phyloP scores from a whole-genome alignment of 2,113 vertebrate genomes.

The Triplophysa siluroides region DNA sequence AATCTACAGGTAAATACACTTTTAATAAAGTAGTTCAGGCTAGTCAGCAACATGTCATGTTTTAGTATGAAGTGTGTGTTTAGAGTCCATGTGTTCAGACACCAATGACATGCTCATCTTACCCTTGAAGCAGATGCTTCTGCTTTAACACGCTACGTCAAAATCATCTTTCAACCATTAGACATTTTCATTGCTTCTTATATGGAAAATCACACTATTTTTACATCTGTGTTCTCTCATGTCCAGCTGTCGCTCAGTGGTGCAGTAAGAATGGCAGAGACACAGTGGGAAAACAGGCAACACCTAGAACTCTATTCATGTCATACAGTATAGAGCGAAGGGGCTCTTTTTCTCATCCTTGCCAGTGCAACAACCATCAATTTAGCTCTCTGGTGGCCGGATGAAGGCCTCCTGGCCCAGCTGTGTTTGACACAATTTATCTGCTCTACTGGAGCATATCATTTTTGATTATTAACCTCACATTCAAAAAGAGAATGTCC shows the following conservation, averaged over 20 bases:
- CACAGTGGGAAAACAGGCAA: conserved; percentile 52
- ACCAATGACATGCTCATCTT: too few species aligned
- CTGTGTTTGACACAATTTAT: conserved; percentile 70
- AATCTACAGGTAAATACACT: too few species aligned
- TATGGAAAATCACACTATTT: conserved; percentile 41
- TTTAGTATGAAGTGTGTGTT: too few species aligned
- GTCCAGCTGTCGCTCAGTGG: conserved; percentile 54
- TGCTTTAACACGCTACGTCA: too few species aligned
- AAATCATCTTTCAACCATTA: too few species aligned
- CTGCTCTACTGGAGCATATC: conserved; percentile 73
- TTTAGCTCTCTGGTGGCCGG: conserved; percentile 67
- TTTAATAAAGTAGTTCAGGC: too few species aligned
- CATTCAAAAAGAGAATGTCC: conserved; percentile 57
- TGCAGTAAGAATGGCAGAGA: conserved; percentile 47
- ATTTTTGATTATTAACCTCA: conserved; percentile 77
- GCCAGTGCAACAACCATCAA: conserved; percentile 70
- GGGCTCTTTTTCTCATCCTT: conserved; percentile 62
- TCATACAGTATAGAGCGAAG: conserved; percentile 70
- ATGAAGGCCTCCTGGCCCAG: conserved; percentile 62
- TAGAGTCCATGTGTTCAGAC: too few species aligned
- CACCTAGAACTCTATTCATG: conserved; percentile 78
- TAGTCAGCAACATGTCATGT: too few species aligned
- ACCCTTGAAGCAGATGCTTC: too few species aligned
- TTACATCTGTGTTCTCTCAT: conserved; percentile 62
- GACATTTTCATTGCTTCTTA: too few species aligned